A percentile compares a stretch with the other conserved stretches of the same genome.
phyloP scores from a whole-genome alignment of 2,113 vertebrate species.

The Tyto alba region DNA sequence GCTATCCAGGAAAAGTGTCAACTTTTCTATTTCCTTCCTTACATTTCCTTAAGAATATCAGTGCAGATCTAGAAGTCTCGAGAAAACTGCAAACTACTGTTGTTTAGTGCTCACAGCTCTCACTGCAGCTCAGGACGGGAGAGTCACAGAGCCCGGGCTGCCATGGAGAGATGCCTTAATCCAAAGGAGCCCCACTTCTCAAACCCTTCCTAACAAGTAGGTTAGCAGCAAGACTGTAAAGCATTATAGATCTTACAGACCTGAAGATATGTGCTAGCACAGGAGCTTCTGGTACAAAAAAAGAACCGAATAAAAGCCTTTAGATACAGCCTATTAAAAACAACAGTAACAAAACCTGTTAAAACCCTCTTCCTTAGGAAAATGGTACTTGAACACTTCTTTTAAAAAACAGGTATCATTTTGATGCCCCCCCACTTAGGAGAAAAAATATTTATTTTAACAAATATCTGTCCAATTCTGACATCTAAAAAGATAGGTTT shows the following conservation, averaged over 20 bases:
- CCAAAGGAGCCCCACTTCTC: background rate
- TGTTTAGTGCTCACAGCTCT: background rate
- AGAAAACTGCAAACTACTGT: background rate
- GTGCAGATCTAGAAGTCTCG: background rate
- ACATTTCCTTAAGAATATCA: background rate
- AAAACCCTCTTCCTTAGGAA: background rate
- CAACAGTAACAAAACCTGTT: background rate
- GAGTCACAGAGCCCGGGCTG: background rate
- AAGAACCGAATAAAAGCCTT: background rate
- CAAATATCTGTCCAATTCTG: background rate
- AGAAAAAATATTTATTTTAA: background rate
- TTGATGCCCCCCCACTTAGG: background rate
- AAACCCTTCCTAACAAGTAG: background rate
- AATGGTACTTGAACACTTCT: background rate
- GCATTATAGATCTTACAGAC: background rate
- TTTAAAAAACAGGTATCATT: background rate
- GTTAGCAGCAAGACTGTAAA: background rate
- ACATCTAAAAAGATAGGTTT: background rate
- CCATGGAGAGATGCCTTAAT: background rate
- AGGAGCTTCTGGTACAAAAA: background rate
- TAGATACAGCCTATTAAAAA: background rate
- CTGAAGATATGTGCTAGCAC: background rate
- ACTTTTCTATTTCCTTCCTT: background rate
- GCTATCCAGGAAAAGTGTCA: background rate
- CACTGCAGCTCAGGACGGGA: background rate